These are phyloP conservation scores for Cricetomys ansorgei DNA, from an alignment of 2,113 vertebrate species.

Conservation along the genomic window DNA sequence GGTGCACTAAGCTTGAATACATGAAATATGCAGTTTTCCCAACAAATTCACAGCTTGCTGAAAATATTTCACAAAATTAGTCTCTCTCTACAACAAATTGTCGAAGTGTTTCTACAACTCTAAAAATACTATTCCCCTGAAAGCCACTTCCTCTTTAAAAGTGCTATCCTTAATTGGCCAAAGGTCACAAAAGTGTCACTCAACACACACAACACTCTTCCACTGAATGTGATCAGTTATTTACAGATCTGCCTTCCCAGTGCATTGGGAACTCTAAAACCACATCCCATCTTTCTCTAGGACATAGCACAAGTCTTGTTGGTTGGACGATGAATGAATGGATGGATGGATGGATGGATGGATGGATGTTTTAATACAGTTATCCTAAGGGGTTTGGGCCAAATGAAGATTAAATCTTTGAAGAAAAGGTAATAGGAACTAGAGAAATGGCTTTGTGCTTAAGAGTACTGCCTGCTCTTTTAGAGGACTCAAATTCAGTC, in stretches of 20 bases:
- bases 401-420: background rate
- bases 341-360: background rate
- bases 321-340: background rate
- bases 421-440: background rate
- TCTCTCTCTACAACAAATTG: conserved; percentile 44
- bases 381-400: background rate
- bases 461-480: background rate
- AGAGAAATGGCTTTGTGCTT: background rate
- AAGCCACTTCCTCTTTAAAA: conserved; percentile 44
- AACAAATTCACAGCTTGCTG: conserved; percentile 69
- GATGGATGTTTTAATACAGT: background rate
- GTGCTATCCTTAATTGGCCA: conserved; percentile 29
- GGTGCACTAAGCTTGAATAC: conserved; percentile 33
- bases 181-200: background rate
- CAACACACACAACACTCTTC: background rate
- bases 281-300: background rate
- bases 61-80: conserved; percentile 11
- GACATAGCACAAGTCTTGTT: background rate
- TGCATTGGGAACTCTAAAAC: background rate
- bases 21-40: conserved; percentile 41
- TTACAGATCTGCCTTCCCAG: background rate
- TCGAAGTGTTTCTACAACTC: conserved; percentile 50
- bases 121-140: conserved; percentile 70
- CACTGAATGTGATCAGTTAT: background rate
- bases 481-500: background rate